Evolutionary conservation across 1,140 invertebrate species (phyloP).

Genomic region (Copidosoma floridanum): DNA sequence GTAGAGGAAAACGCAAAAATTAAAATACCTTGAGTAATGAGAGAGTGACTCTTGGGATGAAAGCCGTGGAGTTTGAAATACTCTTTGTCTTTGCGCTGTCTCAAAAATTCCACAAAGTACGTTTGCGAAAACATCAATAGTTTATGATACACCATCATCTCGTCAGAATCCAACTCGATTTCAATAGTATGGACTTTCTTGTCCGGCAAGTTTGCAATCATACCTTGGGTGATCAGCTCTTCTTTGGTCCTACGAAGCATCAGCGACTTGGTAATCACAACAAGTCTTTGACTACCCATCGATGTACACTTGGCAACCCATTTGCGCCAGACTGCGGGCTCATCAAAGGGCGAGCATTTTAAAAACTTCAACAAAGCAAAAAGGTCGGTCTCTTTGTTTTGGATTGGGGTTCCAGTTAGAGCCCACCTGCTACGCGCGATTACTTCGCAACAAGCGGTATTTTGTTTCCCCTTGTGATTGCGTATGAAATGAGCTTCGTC

Average conservation of each 20-base stretch:
- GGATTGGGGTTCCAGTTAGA: slow-evolving; percentile 91
- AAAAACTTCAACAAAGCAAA: slow-evolving; percentile 86
- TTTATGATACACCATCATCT: slow-evolving; percentile 73
- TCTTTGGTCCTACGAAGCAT: slow-evolving; percentile 77
- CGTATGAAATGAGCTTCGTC: slow-evolving; percentile 92
- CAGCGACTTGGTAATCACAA: slow-evolving; percentile 73
- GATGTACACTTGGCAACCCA: slow-evolving; percentile 72
- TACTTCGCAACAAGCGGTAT: slow-evolving; percentile 69
- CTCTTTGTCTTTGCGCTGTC: slow-evolving; percentile 67
- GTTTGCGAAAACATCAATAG: slow-evolving; percentile 65
- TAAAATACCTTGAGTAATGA: background rate
- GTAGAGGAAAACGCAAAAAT: no score
- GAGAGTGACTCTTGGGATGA: slow-evolving; percentile 62
- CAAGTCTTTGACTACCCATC: slow-evolving; percentile 69
- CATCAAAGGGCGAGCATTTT: slow-evolving; percentile 80
- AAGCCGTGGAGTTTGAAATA: slow-evolving; percentile 66
- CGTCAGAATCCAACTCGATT: slow-evolving; percentile 63
- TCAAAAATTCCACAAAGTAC: slow-evolving; percentile 71
- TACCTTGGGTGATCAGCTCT: slow-evolving; percentile 62
- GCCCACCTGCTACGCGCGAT: slow-evolving; percentile 71
- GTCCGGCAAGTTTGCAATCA: slow-evolving; percentile 61
- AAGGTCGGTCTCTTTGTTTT: slow-evolving; percentile 88
- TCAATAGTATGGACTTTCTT: slow-evolving; percentile 57
- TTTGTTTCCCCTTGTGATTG: slow-evolving; percentile 79
- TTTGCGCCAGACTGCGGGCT: slow-evolving; percentile 65